Evolutionary conservation across 2,888 invertebrate species (phyloP), one percentile per base, ranked within the genome.

Genomic region (Chaitophorus viminalis): DNA sequence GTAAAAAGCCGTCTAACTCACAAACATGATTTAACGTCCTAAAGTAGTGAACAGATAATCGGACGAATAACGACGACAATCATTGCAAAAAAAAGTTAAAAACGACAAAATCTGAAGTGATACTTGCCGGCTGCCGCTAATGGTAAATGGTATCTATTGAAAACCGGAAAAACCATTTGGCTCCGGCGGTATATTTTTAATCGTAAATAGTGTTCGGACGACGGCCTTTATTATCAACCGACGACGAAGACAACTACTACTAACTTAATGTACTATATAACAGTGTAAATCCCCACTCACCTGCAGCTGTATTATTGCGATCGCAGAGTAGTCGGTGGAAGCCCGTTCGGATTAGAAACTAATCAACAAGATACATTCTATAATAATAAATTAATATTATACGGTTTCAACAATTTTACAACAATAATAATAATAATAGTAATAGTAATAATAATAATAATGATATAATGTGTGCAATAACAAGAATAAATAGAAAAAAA

Each of bases 1-100:
- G 76, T 18, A 25, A 2, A 6, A 46, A 14, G 75, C 1, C 46
- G 31, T 52, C 39, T 76, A 84, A 52, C 84, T 84, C 65, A 77
- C 81, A n/a, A 60, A 79, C 86, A 86, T 86, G 68, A 31, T 86
- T 46, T 25, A 18, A 60, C 21, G 31, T 65, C 72, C 87, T 87
- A 72, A 17, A 54, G 4, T n/a, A 52, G n/a, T 60, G 60, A 60
- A 68, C 3, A 46, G 46, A n/a, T 5, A 76, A 74, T 11, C 29
- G 17, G 0, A 39, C 25, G 3, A 74, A 36, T 76, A 46, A 76
- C 17, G 8, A 52, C 17, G 46, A 18, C 5, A 70, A 29, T 29
- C n/a, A 25, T 17, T 11, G 14, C 46, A 39, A 39, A 21, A 18
- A 18, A 1, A 6, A 60, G 60, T 6, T 18, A 70, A 17, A 17